A percentile compares a stretch with the other conserved stretches of the same genome.
Evolutionary conservation across 2,888 invertebrate species (phyloP).

Genomic region (Tortrix viridana): DNA sequence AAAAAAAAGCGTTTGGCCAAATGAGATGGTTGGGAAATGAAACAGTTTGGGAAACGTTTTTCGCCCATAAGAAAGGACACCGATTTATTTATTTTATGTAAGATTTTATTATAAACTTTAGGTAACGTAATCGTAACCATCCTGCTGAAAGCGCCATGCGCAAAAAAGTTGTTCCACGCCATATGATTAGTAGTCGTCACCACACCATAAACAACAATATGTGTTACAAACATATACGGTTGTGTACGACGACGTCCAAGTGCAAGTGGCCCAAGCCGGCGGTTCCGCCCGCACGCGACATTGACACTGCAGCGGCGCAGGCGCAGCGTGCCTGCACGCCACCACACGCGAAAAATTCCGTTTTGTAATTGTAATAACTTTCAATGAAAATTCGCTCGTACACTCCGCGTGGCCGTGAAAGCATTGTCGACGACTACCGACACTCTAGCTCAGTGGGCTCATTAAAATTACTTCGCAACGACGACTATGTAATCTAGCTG

Average conservation of each 20-base stretch:
- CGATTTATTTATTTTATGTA: too few relatives aligned
- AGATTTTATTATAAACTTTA: too few relatives aligned
- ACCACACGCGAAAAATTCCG: constrained; percentile 60
- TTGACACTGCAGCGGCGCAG: constrained; percentile 60
- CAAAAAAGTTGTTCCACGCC: too few relatives aligned
- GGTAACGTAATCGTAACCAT: too few relatives aligned
- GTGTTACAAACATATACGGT: too few relatives aligned
- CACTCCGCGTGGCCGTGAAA: constrained; percentile 48
- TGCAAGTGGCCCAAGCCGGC: not conserved
- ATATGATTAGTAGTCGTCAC: too few relatives aligned
- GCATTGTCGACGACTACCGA: constrained; percentile 39
- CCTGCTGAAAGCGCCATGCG: too few relatives aligned
- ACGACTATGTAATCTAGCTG: constrained; percentile 35
- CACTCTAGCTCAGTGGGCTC: constrained; percentile 28
- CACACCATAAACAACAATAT: too few relatives aligned
- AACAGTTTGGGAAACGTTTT: too few relatives aligned
- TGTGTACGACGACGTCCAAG: not conserved
- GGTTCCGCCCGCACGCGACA: constrained; percentile 47
- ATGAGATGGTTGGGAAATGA: too few relatives aligned
- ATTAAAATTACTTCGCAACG: constrained; percentile 33
- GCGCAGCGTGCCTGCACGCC: constrained; percentile 65
- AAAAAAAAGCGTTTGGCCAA: too few relatives aligned
- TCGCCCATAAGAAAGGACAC: too few relatives aligned
- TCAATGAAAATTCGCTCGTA: constrained; percentile 57
- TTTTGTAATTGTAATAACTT: constrained; percentile 72